These are phyloP conservation scores for Zosterops pallidus DNA, from an alignment of 2,113 vertebrate species.

Conservation along the genomic window DNA sequence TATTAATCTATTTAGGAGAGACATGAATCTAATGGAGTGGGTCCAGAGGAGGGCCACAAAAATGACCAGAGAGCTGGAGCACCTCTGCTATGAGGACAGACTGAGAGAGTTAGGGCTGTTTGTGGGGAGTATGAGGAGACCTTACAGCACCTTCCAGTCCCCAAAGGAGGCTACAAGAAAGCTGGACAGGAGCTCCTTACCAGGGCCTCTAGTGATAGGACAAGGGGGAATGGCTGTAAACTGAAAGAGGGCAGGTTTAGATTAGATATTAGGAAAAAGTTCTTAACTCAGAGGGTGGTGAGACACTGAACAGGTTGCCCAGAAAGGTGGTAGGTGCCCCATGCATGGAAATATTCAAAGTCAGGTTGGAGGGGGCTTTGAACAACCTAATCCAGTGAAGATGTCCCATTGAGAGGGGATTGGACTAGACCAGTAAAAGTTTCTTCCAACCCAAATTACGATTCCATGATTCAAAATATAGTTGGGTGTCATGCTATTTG, in stretches of 20 bases:
- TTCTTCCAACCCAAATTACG: neutral
- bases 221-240: neutral
- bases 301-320: neutral
- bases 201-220: neutral
- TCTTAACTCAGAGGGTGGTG: neutral
- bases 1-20: neutral
- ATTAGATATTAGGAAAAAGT: neutral
- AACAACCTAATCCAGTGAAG: neutral
- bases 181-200: neutral
- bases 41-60: neutral
- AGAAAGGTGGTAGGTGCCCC: neutral
- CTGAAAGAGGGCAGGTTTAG: neutral
- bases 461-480: neutral
- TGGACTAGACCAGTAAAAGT: neutral
- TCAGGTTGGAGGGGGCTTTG: neutral
- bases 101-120: neutral
- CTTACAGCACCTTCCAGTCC: neutral
- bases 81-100: neutral
- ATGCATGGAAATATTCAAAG: neutral
- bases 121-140: neutral
- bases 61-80: neutral
- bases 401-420: neutral
- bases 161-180: neutral
- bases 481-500: neutral
- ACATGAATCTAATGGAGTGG: neutral